Conservation (phyloP, 2,888 invertebrate genomes). For the Aspidiotus rigidus region DNA sequence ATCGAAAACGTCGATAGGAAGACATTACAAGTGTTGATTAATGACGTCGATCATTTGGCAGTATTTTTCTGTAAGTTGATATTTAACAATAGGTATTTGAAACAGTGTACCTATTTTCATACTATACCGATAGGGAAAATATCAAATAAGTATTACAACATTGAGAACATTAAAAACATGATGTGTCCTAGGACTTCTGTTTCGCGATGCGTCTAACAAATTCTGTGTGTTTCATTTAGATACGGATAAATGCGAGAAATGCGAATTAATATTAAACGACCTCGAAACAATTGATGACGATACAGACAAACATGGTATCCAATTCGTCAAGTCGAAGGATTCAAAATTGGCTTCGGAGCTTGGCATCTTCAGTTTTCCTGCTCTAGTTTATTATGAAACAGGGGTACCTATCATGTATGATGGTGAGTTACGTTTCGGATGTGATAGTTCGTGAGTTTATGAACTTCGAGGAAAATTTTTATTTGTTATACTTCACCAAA, state of each 20-base stretch:
- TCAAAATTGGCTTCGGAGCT: constrained; percentile 80
- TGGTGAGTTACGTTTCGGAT: constrained; percentile 54
- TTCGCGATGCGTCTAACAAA: not conserved
- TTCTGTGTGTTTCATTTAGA: constrained; percentile 47
- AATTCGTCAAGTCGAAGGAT: constrained; percentile 88
- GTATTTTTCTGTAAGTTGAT: constrained; percentile 74
- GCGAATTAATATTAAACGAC: constrained; percentile 73
- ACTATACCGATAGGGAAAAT: too few species aligned
- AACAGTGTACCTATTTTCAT: too few species aligned
- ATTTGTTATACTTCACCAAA: too few species aligned
- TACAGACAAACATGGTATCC: constrained; percentile 83
- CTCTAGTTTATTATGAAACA: constrained; percentile 84
- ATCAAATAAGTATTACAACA: too few species aligned
- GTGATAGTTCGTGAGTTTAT: too few species aligned
- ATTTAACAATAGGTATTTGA: too few species aligned
- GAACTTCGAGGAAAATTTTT: too few species aligned
- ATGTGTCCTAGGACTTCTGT: too few species aligned
- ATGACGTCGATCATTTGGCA: constrained; percentile 82
- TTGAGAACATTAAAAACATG: too few species aligned
- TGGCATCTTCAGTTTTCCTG: constrained; percentile 85
- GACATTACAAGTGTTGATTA: constrained; percentile 76
- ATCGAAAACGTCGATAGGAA: constrained; percentile 86
- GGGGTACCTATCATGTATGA: constrained; percentile 91
- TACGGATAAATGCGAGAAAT: constrained; percentile 76
- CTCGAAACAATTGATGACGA: constrained; percentile 87